Base-by-base conservation (phyloP, 2,888 invertebrate species). In the Selenia dentaria region DNA sequence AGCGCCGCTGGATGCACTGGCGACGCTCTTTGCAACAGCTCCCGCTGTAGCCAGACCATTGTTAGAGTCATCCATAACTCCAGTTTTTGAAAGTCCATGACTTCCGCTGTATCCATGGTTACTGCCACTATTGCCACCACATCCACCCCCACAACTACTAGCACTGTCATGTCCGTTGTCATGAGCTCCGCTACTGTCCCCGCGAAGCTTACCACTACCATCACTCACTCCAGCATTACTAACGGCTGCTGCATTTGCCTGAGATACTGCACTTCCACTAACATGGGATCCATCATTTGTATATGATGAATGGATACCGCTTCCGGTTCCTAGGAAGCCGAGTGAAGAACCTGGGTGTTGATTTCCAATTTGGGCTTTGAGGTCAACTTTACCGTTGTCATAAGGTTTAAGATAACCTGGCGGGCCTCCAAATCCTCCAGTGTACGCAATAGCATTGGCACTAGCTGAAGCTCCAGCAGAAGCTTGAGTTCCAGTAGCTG, bases 341-440 rank as follows among this genome's bases (percentile, higher is more conserved):
- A 12, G 44, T 35, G 59, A 58, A 35, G 55, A 16, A 14, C 55
- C 60, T 37, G 53, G 40, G 10, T 40, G 20, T 35, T 33, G 11
- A 2, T 41, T 58, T 32, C 44, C 53, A 33, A 25, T 11, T 1
- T 41, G 20, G 6, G 14, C 24, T 33, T 41, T 41, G 32, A 41
- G 34, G 31, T 46, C 55, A 8, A 56, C 24, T 68, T 79, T 84
- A 16, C 76, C 79, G 43, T 66, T 63, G 38, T 88, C 84, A 49
- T 70, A 76, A 1, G 90, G 85, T 60, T 74, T 75, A 3, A 87
- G 57, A 8, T 87, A 44, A n/a, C 90, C 90, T 14, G 87, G 80
- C 31, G 89, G 86, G 16, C 87, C 90, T 24, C 88, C 86, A 56
- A 90, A 90, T 9, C 89, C 84, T 38, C 86, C 88, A 9, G 77